Evolutionary conservation across 2,113 vertebrate genomes (phyloP), one percentile per base, ranked within the genome.

Genomic region (Gasterosteus aculeatus): DNA sequence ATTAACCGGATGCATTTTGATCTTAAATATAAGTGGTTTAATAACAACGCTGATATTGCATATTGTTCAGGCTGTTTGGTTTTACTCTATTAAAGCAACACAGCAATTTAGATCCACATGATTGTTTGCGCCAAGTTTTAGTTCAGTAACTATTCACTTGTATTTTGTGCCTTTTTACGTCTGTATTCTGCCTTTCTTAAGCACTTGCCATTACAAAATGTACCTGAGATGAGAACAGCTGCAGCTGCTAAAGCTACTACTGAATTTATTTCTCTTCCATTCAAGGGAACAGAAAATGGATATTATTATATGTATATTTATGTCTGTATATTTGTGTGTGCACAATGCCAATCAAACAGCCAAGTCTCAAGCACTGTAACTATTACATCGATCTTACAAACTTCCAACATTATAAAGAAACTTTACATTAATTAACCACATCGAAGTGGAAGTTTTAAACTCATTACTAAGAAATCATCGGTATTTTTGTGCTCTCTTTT

Each of bases 141-240:
- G 87, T 92, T 87, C 83, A 74, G 93, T 92, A 85, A 89, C 88
- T 19, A 92, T 94, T 94, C 89, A 78, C 77, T 78, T 94, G 76
- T 91, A 94, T 94, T 95, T 95, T 95, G 96, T 98, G 97, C 96
- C 96, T 98, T 97, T 96, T 95, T 91, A 89, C 85, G 88, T 94
- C 76, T 89, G 91, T 94, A 89, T 95, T 92, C 92, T 93, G 94
- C 91, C 93, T 95, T 94, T 80, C 91, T 93, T 94, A 94, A 95
- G 93, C 95, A 93, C 88, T 92, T 93, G 95, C 90, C 93, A 94
- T 84, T 85, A 89, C 78, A 93, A 92, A 63, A 91, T 86, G 94
- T 95, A 94, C 95, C 94, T 88, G 92, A 86, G 80, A 91, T 93
- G 84, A 92, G 93, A 91, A 93, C 93, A 94, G 95, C 95, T 96